Base-by-base conservation (phyloP, 2,888 invertebrate species). In the Calameuta filiformis region DNA sequence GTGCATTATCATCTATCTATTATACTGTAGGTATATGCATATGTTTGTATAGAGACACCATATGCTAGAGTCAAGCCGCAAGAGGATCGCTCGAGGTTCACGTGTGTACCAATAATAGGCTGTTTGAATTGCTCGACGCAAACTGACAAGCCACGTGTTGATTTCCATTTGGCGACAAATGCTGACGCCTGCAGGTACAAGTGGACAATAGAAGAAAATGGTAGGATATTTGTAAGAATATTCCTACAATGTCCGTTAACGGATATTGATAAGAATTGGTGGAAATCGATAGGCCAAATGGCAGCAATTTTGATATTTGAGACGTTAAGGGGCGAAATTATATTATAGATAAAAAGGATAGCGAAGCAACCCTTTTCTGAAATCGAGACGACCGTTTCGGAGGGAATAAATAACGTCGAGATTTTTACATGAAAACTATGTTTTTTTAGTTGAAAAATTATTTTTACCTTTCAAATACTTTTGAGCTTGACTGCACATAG, bases 121-220 rank as follows among this genome's bases (percentile, higher is more conserved):
- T 33, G 34, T 71, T 71, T 71, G 71, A 31, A 71, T 34, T 31
- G 71, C 33, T 71, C 31, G 34, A 71, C 71, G 23, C 34, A 71
- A 31, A 71, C 71, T 56, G 71, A 71, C 33, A 71, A 34, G 71
- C 34, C 71, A 71, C 71, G 71, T 71, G 71, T 71, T 71, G 71
- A 71, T 71, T 71, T 71, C 71, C 71, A 71, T 71, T 23, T 9
- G 56, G 23, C 56, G 56, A 56, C 56, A 56, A 15, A 56, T 9
- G 23, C 56, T 15, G 56, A 56, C 56, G 23, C 56, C 56, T 23
- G 56, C 56, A 23, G 56, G 56, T 56, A 23, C 23, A 9, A 9
- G 56, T 23, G 6, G 56, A 56, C 56, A 56, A 56, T 56, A 9
- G 23, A 56, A 9, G 56, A 23, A 56, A 23, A 56, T 2, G 2